Conservation (phyloP, 2,113 vertebrate species). For the Gymnarchus niloticus region DNA sequence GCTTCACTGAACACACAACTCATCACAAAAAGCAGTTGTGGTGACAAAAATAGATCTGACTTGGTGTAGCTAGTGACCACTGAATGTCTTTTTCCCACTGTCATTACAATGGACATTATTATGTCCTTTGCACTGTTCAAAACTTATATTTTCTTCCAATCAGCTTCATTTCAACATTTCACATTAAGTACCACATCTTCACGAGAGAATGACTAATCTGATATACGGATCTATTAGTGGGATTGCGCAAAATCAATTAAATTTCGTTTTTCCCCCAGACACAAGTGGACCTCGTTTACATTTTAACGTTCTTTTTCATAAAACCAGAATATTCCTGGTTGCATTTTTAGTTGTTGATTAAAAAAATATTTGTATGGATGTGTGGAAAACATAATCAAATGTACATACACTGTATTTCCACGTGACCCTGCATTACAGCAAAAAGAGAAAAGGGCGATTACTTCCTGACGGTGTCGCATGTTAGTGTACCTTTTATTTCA, state of each 20-base stretch:
- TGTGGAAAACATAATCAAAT: not conserved
- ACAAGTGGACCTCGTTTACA: not conserved
- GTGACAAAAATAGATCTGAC: not conserved
- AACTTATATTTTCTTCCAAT: too few species aligned
- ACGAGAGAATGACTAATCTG: not conserved
- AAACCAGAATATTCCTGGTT: too few species aligned
- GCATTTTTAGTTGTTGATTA: not conserved
- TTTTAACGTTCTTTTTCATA: not conserved
- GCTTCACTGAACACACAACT: not conserved
- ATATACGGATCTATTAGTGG: not conserved
- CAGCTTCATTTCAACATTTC: too few species aligned
- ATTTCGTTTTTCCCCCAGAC: not conserved
- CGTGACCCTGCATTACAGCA: too few species aligned
- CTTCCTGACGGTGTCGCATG: too few species aligned
- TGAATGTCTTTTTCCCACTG: too few species aligned
- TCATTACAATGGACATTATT: too few species aligned
- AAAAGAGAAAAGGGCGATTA: too few species aligned
- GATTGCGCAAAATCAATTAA: not conserved
- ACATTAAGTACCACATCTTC: not conserved
- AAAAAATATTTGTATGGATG: not conserved
- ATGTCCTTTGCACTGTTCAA: too few species aligned
- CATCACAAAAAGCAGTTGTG: not conserved
- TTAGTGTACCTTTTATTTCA: too few species aligned
- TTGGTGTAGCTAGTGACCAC: not conserved
- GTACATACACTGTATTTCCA: too few species aligned